Conservation (phyloP, 2,797 vertebrate species). For the Chaetophractus vellerosus region DNA sequence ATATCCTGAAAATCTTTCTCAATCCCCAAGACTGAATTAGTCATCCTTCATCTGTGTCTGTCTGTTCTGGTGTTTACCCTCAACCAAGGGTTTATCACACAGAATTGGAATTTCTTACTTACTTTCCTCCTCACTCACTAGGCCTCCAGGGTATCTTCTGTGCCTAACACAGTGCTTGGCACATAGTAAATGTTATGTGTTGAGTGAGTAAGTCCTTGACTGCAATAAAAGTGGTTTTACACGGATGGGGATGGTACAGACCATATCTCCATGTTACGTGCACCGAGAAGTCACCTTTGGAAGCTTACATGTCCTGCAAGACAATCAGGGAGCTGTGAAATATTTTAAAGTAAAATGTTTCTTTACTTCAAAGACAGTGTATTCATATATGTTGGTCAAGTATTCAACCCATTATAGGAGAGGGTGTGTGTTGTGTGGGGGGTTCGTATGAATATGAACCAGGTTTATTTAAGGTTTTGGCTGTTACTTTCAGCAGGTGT, state of each 20-base stretch:
- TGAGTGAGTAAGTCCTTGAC: neutral
- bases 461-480: constrained; percentile 59
- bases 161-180: neutral
- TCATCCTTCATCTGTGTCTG: neutral
- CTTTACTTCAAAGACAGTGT: neutral
- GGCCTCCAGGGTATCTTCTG: neutral
- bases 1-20: neutral
- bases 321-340: neutral
- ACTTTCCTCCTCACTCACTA: neutral
- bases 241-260: neutral
- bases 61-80: neutral
- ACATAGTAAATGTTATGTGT: neutral
- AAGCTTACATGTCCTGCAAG: neutral
- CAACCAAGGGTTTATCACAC: neutral
- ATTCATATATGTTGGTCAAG: neutral
- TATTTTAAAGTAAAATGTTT: neutral
- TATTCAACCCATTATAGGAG: constrained; percentile 44
- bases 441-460: constrained; percentile 52
- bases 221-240: neutral
- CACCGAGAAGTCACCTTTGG: neutral
- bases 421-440: neutral
- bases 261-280: neutral
- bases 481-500: constrained; percentile 64
- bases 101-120: neutral
- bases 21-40: neutral